These are phyloP conservation scores for Chloroceryle aenea DNA, from an alignment of 2,113 vertebrate species.

Conservation along the genomic window DNA sequence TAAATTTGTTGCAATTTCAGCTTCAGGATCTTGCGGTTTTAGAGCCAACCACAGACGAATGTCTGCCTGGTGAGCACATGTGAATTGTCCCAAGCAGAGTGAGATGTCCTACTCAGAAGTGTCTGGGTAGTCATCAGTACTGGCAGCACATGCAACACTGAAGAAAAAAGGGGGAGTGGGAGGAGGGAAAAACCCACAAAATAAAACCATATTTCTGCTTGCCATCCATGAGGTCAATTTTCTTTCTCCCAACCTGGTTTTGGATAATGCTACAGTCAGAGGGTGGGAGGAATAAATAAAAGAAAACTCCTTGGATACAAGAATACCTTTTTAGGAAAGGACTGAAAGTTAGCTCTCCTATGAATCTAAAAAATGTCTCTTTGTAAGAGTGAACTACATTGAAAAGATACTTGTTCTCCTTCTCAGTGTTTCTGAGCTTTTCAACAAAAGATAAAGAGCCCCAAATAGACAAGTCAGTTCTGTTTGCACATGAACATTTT, in stretches of 20 bases:
- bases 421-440: neutral
- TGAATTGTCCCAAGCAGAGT: slow-evolving; percentile 62
- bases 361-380: neutral
- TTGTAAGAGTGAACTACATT: neutral
- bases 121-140: slow-evolving; percentile 60
- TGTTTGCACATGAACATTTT: slow-evolving; percentile 11
- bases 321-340: neutral
- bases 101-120: slow-evolving; percentile 70
- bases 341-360: neutral
- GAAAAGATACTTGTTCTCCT: neutral
- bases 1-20: slow-evolving; percentile 38
- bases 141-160: slow-evolving; percentile 44
- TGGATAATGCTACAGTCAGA: neutral
- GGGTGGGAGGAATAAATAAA: neutral
- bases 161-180: neutral
- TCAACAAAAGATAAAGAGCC: neutral
- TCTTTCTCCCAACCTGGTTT: slow-evolving; percentile 48
- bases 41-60: slow-evolving; percentile 57
- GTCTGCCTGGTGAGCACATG: slow-evolving; percentile 71
- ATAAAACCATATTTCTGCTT: slow-evolving; percentile 65
- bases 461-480: neutral
- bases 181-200: slow-evolving; percentile 55
- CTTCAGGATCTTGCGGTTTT: slow-evolving; percentile 61
- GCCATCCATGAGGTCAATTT: neutral
- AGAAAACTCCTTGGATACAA: neutral